Base-by-base conservation (phyloP, 2,797 vertebrate species). In the Melanotaenia trifasciata region DNA sequence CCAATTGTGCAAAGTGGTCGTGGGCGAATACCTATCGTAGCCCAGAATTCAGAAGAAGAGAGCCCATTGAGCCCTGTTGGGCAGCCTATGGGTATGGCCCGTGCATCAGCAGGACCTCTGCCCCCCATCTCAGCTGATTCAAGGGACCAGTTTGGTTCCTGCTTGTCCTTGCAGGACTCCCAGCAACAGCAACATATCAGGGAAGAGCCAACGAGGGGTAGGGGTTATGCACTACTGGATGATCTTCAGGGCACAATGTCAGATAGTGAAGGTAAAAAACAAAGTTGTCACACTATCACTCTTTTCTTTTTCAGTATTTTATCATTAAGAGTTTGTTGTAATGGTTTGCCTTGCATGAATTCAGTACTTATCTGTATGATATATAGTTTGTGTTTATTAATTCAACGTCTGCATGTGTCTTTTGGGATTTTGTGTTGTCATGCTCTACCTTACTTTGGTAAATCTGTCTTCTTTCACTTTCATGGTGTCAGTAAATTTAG, bases 161-260 rank as follows among this genome's bases (percentile, higher is more conserved):
- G 98, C 87, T 95, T 99, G 77, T 99, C 98, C 4, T 90, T 99
- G 69, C 94, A 95, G 88, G 95, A 95, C 85, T 95, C 98, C 36
- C 98, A 99, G 88, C 98, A 97, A 73, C 97, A 98, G 84, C 98
- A 99, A 79, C 97, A 98, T 84, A 96, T 98, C 94, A 96, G 96
- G 90, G 98, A 99, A 90, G 98, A 99, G 86, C 96, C 97, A 51
- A 93, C 92, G 79, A 95, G 97, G 91, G 96, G 96, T 87, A 95
- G 97, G 80, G 95, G 96, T 83, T 99, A 98, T 84, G 96, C 96
- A 89, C 95, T 98, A 87, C 95, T 99, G 95, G 98, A 99, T 93
- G 98, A 99, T 93, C 96, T 99, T 90, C 98, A 99, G 82, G 96
- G 98, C 92, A 97, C 96, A 92, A 97, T 99, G 97, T 99, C 97